Conservation (phyloP, 2,113 vertebrate species). For the Psilopsiagon aymara region DNA sequence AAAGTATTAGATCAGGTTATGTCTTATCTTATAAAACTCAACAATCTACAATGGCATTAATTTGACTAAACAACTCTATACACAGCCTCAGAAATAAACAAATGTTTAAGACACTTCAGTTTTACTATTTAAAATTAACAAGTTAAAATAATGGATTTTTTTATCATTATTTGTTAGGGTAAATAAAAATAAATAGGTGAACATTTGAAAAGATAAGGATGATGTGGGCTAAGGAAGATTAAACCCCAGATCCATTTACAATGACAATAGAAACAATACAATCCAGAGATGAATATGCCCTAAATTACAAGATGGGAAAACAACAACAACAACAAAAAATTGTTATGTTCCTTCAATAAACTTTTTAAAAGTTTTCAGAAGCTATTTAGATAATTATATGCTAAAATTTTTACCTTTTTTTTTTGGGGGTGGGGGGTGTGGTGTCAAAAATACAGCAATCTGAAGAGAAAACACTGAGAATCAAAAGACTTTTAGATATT, state of each 20-base stretch:
- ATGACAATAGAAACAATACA: not conserved
- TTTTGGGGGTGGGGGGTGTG: not conserved
- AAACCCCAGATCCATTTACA: not conserved
- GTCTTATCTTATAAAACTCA: not conserved
- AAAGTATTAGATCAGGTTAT: not conserved
- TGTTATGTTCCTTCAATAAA: not conserved
- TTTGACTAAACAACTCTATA: not conserved
- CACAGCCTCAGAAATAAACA: not conserved
- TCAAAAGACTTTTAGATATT: not conserved
- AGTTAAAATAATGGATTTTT: not conserved
- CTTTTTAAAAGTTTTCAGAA: not conserved
- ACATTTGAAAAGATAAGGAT: not conserved
- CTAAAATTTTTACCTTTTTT: not conserved
- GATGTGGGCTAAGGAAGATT: not conserved
- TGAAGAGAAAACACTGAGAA: not conserved
- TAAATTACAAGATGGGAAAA: not conserved
- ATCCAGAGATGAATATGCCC: not conserved
- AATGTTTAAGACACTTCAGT: not conserved
- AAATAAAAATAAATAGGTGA: not conserved
- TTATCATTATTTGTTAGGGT: not conserved
- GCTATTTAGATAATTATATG: not conserved
- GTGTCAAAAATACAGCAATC: not conserved
- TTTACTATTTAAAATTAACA: not conserved
- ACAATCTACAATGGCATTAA: not conserved
- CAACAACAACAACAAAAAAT: not conserved